Percentiles rank a stretch among this genome's conserved stretches.
Conservation (phyloP, 1,140 invertebrate genomes). For the Sminthurinus signatus region DNA sequence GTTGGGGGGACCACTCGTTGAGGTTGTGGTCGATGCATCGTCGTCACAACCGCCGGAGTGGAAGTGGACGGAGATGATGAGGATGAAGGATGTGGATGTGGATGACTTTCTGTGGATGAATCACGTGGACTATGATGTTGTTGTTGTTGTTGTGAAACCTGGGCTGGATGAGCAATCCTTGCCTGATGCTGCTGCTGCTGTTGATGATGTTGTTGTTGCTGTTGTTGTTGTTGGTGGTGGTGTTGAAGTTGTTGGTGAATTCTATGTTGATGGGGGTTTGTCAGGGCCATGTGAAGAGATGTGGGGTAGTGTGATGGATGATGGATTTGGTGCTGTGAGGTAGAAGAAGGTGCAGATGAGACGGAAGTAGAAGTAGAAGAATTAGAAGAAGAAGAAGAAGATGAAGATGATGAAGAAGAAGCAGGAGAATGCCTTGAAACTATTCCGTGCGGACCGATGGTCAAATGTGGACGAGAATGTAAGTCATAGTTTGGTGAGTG, state of each 20-base stretch:
- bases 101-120: background rate
- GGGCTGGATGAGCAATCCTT: slow-evolving; percentile 8
- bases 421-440: background rate
- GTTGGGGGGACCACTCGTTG: background rate
- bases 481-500: slow-evolving; percentile 2
- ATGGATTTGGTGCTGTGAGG: background rate
- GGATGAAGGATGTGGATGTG: background rate
- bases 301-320: slow-evolving; percentile 6
- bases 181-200: slow-evolving; percentile 11
- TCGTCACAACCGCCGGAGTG: too few species aligned
- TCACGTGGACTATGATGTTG: background rate
- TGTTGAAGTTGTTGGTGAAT: slow-evolving; percentile 14
- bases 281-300: slow-evolving; percentile 26
- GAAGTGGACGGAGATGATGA: too few species aligned
- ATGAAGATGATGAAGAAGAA: too few species aligned
- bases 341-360: too few species aligned
- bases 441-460: background rate
- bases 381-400: too few species aligned
- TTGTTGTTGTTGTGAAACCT: slow-evolving; percentile 12
- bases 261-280: slow-evolving; percentile 6
- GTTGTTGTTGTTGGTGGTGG: slow-evolving; percentile 26
- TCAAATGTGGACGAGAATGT: too few species aligned
- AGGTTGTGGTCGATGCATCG: background rate
- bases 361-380: too few species aligned
- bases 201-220: slow-evolving; percentile 21